phyloP scores from a whole-genome alignment of 1,140 invertebrate species.

The Zaprionus gabonicus region DNA sequence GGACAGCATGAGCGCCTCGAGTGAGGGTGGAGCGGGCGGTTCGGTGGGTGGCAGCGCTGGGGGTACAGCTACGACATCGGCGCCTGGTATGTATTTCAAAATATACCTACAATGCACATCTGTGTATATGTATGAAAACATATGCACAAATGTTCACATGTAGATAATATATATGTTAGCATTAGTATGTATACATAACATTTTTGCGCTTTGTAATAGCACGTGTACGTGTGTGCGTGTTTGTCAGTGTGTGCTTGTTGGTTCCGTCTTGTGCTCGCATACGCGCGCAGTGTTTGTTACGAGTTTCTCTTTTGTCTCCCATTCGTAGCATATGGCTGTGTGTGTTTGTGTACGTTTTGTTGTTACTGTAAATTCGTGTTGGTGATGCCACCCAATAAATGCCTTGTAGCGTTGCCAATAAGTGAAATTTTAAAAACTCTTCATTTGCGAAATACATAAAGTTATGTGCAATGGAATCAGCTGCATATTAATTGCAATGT shows the following conservation, averaged over 20 bases:
- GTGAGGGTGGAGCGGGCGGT: constrained; percentile 70
- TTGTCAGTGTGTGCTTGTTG: constrained; percentile 36
- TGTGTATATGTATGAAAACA: constrained; percentile 25
- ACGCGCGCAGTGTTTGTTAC: constrained; percentile 74
- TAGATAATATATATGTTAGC: constrained; percentile 50
- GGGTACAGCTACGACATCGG: constrained; percentile 68
- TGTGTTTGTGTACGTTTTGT: constrained; percentile 56
- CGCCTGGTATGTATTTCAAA: constrained; percentile 66
- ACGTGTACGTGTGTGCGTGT: constrained; percentile 31
- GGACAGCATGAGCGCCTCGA: constrained; percentile 72
- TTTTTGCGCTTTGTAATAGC: constrained; percentile 46
- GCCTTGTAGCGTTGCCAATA: constrained; percentile 36
- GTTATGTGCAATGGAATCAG: not conserved
- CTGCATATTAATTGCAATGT: not conserved
- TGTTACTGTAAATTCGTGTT: constrained; percentile 66
- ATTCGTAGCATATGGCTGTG: constrained; percentile 62
- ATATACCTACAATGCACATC: constrained; percentile 49
- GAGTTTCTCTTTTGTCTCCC: constrained; percentile 50
- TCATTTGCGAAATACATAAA: not conserved
- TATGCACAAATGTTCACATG: constrained; percentile 11
- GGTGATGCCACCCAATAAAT: constrained; percentile 51
- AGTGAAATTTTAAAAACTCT: not conserved
- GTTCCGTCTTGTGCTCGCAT: constrained; percentile 65
- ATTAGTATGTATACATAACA: constrained; percentile 71
- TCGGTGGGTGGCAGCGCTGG: constrained; percentile 55